Evolutionary conservation across 1,140 invertebrate genomes (phyloP).

Genomic region (Arctopsyche grandis): DNA sequence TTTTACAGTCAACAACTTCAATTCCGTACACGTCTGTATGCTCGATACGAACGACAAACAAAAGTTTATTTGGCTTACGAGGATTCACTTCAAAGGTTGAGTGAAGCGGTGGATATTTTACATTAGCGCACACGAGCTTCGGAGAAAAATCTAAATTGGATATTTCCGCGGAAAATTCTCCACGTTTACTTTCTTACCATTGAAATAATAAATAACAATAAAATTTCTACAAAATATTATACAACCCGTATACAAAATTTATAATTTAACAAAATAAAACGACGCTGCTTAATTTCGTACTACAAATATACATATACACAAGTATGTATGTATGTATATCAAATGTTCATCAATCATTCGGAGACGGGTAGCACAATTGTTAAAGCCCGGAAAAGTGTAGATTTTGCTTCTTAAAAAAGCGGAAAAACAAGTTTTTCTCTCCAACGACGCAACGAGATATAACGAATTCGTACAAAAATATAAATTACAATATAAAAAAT

Average conservation of each 20-base stretch:
- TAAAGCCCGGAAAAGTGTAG: neutral
- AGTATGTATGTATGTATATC: neutral
- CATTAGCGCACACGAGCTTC: no score
- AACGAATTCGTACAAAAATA: no score
- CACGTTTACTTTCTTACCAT: neutral
- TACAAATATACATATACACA: neutral
- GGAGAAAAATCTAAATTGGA: neutral
- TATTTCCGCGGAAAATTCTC: neutral
- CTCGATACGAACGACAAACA: conserved; percentile 13
- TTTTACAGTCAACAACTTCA: conserved; percentile 15
- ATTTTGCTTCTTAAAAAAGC: conserved; percentile 8
- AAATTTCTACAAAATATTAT: no score
- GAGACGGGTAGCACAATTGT: conserved; percentile 20
- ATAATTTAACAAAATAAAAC: no score
- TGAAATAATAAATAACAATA: neutral
- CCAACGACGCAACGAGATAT: no score
- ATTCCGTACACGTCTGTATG: neutral
- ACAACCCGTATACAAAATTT: no score
- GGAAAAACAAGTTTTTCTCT: conserved; percentile 17
- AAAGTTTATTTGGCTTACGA: neutral
- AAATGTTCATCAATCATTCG: conserved; percentile 32
- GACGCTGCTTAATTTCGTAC: neutral
- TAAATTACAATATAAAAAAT: neutral
- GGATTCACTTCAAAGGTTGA: neutral
- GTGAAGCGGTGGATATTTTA: neutral